A percentile compares a stretch with the other conserved stretches of the same genome.
These are phyloP conservation scores for Chironomus tepperi DNA, from an alignment of 1,140 invertebrate genomes.

Conservation along the genomic window DNA sequence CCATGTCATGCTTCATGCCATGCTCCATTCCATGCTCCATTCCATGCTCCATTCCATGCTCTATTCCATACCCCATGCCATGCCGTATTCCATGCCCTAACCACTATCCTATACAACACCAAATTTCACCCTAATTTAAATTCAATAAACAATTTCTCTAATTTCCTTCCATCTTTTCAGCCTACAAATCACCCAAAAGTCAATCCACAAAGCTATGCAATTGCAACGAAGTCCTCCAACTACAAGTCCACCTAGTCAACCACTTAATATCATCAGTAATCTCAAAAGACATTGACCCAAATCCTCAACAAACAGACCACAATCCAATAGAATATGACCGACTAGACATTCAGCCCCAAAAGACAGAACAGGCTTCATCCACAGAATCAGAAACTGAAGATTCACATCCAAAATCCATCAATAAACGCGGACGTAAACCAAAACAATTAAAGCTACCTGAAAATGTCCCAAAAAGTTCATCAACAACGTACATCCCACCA, in stretches of 20 bases:
- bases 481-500: not conserved
- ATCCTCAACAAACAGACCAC: too few relatives aligned
- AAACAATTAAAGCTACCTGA: not conserved
- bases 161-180: not conserved
- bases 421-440: not conserved
- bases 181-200: not conserved
- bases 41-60: too few relatives aligned
- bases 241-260: not conserved
- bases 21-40: too few relatives aligned
- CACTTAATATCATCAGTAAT: not conserved
- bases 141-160: too few relatives aligned
- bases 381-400: not conserved
- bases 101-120: too few relatives aligned
- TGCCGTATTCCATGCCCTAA: too few relatives aligned
- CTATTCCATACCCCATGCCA: too few relatives aligned
- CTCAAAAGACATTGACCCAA: not conserved
- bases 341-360: not conserved
- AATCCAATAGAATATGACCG: too few relatives aligned
- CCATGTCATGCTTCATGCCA: too few relatives aligned
- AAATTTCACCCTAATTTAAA: too few relatives aligned
- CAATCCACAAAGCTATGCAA: not conserved
- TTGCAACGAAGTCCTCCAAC: not conserved
- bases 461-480: not conserved
- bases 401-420: not conserved
- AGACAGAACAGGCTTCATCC: not conserved